Conservation (phyloP, 2,888 invertebrate species). For the Deladenus siricidicola region DNA sequence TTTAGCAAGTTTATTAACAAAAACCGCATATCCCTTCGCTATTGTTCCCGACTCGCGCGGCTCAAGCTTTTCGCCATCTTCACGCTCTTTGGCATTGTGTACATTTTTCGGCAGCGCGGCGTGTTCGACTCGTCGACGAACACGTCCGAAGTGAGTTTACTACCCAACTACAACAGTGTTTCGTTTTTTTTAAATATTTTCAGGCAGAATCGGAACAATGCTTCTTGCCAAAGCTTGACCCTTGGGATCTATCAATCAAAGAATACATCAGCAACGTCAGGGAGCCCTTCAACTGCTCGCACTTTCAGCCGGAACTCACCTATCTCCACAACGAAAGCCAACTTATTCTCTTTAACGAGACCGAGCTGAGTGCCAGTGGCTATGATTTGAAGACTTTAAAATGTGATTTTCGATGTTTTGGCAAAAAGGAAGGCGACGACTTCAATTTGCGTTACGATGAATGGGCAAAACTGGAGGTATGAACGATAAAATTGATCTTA, state of each 20-base stretch:
- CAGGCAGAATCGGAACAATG: too few species aligned
- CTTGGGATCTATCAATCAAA: constrained; percentile 41
- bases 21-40: too few species aligned
- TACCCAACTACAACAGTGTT: too few species aligned
- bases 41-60: too few species aligned
- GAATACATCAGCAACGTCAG: constrained; percentile 26
- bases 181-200: too few species aligned
- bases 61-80: too few species aligned
- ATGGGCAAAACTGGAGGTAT: constrained; percentile 36
- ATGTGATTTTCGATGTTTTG: constrained; percentile 41
- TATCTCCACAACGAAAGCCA: constrained; percentile 22
- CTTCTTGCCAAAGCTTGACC: constrained; percentile 37
- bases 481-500: neutral
- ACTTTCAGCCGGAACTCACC: constrained; percentile 39
- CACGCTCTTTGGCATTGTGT: too few species aligned
- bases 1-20: too few species aligned
- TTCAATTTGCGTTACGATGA: constrained; percentile 25
- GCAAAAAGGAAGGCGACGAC: constrained; percentile 32
- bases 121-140: too few species aligned
- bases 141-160: too few species aligned
- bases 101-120: too few species aligned
- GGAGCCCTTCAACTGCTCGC: constrained; percentile 28
- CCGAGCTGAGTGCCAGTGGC: constrained; percentile 19
- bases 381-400: constrained; percentile 14
- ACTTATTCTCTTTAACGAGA: constrained; percentile 25